Evolutionary conservation across 2,797 vertebrate genomes (phyloP).

Genomic region (Amphiprion clarkii): DNA sequence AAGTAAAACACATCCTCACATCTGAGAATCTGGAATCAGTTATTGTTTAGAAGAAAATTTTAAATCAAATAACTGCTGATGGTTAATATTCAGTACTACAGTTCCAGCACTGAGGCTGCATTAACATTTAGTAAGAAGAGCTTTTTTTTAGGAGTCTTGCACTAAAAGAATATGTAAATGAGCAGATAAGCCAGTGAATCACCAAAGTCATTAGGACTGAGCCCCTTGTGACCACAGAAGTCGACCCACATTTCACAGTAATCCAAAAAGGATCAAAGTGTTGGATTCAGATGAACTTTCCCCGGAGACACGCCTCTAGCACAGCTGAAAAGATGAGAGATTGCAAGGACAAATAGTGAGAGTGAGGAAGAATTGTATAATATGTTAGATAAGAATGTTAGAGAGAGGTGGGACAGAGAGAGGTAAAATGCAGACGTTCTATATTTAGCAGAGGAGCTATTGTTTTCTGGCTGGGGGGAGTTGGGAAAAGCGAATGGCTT

Average conservation of each 20-base stretch:
- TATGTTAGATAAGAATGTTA: conserved; percentile 26
- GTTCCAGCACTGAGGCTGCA: not conserved
- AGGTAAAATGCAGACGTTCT: conserved; percentile 68
- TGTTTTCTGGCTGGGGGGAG: conserved; percentile 64
- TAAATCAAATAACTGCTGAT: not conserved
- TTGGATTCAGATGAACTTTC: conserved; percentile 27
- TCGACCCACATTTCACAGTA: conserved; percentile 27
- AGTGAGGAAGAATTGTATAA: conserved; percentile 19
- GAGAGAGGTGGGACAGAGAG: conserved; percentile 44
- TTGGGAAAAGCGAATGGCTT: conserved; percentile 31
- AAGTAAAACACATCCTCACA: not conserved
- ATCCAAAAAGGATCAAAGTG: conserved; percentile 32
- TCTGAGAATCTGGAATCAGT: not conserved
- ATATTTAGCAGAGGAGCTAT: conserved; percentile 77
- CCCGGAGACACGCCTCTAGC: conserved; percentile 17
- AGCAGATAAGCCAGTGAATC: conserved; percentile 15
- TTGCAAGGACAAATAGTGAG: conserved; percentile 8
- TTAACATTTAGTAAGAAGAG: not conserved
- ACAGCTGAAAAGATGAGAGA: conserved; percentile 27
- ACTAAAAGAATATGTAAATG: not conserved
- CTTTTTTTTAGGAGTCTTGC: not conserved
- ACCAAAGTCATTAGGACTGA: conserved; percentile 21
- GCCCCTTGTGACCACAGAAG: conserved; percentile 22
- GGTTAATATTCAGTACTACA: not conserved
- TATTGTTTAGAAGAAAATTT: not conserved